These are phyloP conservation scores for Leptoteleia sp. DNA, from an alignment of 1,140 invertebrate species.

Conservation along the genomic window DNA sequence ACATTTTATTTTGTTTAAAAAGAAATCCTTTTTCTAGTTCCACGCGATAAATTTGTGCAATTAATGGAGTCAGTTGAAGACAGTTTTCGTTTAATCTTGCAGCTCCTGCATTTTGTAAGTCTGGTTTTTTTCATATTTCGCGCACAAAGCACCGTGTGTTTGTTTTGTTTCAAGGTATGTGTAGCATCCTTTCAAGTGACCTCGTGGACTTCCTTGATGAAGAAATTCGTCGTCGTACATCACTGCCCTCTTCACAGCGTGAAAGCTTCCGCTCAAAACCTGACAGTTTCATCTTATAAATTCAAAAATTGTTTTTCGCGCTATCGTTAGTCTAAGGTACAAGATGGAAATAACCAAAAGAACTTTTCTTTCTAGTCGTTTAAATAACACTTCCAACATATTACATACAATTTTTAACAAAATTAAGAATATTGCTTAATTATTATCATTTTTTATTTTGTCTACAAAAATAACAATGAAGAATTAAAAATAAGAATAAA, in stretches of 20 bases:
- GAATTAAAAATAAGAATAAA: no score
- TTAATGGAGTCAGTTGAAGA: not conserved
- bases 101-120: slow-evolving; percentile 47
- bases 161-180: slow-evolving; percentile 33
- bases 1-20: no score
- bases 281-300: slow-evolving; percentile 35
- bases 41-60: no score
- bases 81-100: slow-evolving; percentile 4
- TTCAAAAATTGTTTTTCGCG: slow-evolving; percentile 29
- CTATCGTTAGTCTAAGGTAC: not conserved
- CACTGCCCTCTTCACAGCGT: slow-evolving; percentile 41
- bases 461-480: no score
- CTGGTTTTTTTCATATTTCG: slow-evolving; percentile 53
- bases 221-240: slow-evolving; percentile 58
- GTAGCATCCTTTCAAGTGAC: slow-evolving; percentile 67
- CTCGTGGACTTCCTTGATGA: slow-evolving; percentile 66
- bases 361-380: no score
- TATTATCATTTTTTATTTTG: no score
- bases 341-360: not conserved
- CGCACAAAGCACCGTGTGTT: slow-evolving; percentile 57
- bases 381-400: no score
- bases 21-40: no score
- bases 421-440: no score
- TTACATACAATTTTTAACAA: no score
- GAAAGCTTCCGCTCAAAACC: slow-evolving; percentile 51